These are phyloP conservation scores for Coptodon bakossiorum DNA, from an alignment of 2,113 vertebrate genomes.

Conservation along the genomic window DNA sequence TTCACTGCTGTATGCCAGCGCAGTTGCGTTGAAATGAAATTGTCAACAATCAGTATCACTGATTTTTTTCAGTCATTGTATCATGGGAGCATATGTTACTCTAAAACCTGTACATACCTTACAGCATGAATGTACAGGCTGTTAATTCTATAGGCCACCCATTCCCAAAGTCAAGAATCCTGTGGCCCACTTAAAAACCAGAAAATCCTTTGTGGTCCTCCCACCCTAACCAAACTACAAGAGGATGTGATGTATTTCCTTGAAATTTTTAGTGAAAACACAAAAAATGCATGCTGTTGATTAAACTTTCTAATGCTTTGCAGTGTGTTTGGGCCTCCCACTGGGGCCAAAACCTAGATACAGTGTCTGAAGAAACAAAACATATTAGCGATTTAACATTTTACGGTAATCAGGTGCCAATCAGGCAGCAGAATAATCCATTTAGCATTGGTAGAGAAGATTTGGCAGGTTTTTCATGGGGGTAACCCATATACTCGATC, in stretches of 20 bases:
- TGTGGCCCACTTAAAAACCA: rapidly evolving
- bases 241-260: neutral
- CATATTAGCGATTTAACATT: neutral
- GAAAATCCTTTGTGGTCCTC: neutral
- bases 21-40: neutral
- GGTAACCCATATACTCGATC: neutral
- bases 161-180: neutral
- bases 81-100: neutral
- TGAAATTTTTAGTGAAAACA: rapidly evolving
- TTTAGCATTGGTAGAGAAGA: neutral
- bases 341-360: neutral
- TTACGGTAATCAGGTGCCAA: neutral
- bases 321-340: neutral
- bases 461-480: neutral
- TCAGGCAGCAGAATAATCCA: neutral
- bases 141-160: neutral
- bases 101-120: neutral
- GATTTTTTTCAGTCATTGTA: neutral
- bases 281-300: neutral
- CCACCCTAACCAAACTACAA: rapidly evolving
- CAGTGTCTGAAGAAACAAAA: neutral
- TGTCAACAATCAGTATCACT: neutral
- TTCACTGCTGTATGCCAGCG: neutral
- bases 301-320: neutral
- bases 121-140: neutral